These are phyloP conservation scores for Clistopyga incitator DNA, from an alignment of 2,888 invertebrate genomes.

Conservation along the genomic window DNA sequence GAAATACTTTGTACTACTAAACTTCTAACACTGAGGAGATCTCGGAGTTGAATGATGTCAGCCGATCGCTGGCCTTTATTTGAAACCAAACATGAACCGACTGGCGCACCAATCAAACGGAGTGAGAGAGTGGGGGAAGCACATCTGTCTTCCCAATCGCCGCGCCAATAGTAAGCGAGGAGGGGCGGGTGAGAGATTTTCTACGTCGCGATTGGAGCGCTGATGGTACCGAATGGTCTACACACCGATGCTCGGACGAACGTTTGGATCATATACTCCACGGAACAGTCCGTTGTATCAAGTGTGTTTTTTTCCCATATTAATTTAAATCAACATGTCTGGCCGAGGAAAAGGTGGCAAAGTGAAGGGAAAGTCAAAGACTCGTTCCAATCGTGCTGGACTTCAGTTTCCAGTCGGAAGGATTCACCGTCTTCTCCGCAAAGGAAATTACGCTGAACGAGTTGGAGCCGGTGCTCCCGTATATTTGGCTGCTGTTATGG, in stretches of 20 bases:
- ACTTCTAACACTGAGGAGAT: no score
- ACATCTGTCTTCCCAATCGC: no score
- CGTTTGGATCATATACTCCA: not conserved
- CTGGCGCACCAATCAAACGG: no score
- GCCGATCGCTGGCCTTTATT: no score
- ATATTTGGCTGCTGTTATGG: conserved; percentile 87
- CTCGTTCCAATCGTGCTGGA: conserved; percentile 86
- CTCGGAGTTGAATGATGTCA: no score
- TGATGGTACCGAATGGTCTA: not conserved
- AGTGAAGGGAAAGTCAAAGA: conserved; percentile 84
- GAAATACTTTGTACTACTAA: not conserved
- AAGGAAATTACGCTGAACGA: conserved; percentile 88
- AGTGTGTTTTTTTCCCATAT: not conserved
- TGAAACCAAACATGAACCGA: no score
- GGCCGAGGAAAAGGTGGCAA: conserved; percentile 71
- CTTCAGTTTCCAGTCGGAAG: conserved; percentile 88
- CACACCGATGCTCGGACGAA: not conserved
- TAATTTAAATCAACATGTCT: conserved; percentile 60
- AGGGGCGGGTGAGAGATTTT: no score
- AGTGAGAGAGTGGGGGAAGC: no score
- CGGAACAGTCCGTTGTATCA: not conserved
- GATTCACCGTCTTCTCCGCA: conserved; percentile 87
- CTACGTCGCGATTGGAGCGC: no score
- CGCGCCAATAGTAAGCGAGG: no score
- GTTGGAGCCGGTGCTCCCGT: conserved; percentile 86